Percentiles rank a stretch among this genome's conserved stretches.
Conservation (phyloP, 2,113 vertebrate species). For the Phylloscopus whistleri region DNA sequence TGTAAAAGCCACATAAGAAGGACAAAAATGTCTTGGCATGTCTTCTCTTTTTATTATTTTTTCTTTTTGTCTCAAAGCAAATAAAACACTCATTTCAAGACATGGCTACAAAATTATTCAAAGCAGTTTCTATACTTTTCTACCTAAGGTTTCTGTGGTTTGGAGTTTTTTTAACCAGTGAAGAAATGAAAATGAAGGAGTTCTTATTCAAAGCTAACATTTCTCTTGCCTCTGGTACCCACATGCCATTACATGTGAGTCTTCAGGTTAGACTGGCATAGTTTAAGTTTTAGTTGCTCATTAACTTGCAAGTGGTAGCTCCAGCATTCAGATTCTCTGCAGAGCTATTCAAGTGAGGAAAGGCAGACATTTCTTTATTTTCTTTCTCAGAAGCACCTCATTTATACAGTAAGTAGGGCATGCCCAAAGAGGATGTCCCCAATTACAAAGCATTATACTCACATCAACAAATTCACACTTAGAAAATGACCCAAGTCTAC, state of each 20-base stretch:
- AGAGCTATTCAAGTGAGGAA: constrained; percentile 5
- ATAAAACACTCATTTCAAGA: not conserved
- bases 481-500: not conserved
- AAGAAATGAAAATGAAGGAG: not conserved
- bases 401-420: constrained; percentile 22
- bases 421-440: not conserved
- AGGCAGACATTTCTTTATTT: not conserved
- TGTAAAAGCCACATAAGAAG: not conserved
- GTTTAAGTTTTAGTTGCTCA: not conserved
- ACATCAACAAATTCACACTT: not conserved
- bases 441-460: not conserved
- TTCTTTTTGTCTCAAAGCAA: not conserved
- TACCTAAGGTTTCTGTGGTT: not conserved
- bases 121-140: not conserved
- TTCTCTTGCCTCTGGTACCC: not conserved
- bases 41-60: not conserved
- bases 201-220: not conserved
- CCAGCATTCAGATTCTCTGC: not conserved
- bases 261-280: not conserved
- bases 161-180: not conserved
- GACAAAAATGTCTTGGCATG: not conserved
- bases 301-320: not conserved
- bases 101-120: not conserved
- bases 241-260: not conserved
- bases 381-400: not conserved